phyloP scores from a whole-genome alignment of 2,888 invertebrate genomes.

The Tetramorium bicarinatum region DNA sequence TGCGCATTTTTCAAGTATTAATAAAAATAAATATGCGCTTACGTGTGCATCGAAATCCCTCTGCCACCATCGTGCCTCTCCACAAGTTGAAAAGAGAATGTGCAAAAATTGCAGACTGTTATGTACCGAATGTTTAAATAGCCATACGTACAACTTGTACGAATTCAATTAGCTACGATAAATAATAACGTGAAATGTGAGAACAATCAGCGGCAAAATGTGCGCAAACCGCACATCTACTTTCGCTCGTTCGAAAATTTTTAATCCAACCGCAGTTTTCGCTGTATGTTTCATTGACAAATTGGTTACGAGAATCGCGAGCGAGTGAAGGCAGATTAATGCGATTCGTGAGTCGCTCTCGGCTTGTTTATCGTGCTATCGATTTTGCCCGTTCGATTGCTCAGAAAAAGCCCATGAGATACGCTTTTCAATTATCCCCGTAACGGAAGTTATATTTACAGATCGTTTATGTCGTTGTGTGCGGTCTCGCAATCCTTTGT shows the following conservation, averaged over 20 bases:
- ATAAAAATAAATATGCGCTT: not conserved
- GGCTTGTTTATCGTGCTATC: slow-evolving; percentile 48
- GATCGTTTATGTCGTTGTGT: slow-evolving; percentile 17
- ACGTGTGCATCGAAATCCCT: not conserved
- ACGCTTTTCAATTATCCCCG: slow-evolving; percentile 44
- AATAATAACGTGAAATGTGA: slow-evolving; percentile 5
- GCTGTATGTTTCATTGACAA: slow-evolving; percentile 38
- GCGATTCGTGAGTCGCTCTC: slow-evolving; percentile 35
- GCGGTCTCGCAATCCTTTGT: slow-evolving; percentile 15
- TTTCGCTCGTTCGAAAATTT: slow-evolving; percentile 31
- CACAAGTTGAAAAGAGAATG: not conserved
- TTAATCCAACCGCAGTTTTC: slow-evolving; percentile 21
- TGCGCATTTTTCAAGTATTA: not conserved
- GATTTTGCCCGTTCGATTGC: slow-evolving; percentile 43
- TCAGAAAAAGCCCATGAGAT: slow-evolving; percentile 42
- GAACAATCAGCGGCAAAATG: slow-evolving; percentile 3
- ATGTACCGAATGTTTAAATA: not conserved
- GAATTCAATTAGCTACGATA: slow-evolving; percentile 34
- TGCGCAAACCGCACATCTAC: not conserved
- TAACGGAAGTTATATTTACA: slow-evolving; percentile 43
- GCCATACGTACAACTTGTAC: not conserved
- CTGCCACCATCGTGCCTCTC: not conserved
- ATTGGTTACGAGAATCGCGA: slow-evolving; percentile 40
- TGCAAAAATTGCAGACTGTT: slow-evolving; percentile 1
- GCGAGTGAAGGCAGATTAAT: slow-evolving; percentile 33